phyloP scores from a whole-genome alignment of 92 coral and sea anemone species.

The Siderastrea siderea region DNA sequence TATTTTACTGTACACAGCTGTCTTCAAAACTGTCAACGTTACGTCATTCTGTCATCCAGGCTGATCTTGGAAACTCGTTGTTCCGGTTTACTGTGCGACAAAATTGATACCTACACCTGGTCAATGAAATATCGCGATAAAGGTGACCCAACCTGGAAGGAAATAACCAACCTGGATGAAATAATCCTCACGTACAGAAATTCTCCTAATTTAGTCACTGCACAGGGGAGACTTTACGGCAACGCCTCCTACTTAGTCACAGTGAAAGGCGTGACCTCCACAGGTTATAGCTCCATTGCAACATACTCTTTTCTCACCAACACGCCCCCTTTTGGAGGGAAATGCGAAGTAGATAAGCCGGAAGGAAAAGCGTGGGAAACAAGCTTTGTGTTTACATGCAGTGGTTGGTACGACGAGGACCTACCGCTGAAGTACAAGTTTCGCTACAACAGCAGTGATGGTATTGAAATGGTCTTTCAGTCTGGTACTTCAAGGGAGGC shows the following conservation, averaged over 20 bases:
- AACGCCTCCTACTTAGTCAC: conserved; percentile 74
- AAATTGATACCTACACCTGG: conserved; percentile 71
- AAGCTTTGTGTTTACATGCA: conserved; percentile 67
- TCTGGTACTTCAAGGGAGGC: conserved; percentile 62
- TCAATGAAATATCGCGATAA: conserved; percentile 34
- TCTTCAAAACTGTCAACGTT: conserved; percentile 70
- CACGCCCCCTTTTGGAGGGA: conserved; percentile 81
- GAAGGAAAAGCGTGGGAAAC: conserved; percentile 87
- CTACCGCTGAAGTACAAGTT: conserved; percentile 81
- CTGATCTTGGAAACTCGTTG: conserved; percentile 73
- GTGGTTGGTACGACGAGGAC: conserved; percentile 85
- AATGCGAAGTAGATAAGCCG: conserved; percentile 61
- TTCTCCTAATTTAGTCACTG: conserved; percentile 84
- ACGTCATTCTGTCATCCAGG: conserved; percentile 76
- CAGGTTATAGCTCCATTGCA: conserved; percentile 64
- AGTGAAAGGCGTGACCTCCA: conserved; percentile 65
- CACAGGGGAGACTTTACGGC: conserved; percentile 67
- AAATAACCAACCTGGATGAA: conserved; percentile 63
- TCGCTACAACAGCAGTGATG: conserved; percentile 76
- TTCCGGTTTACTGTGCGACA: conserved; percentile 71
- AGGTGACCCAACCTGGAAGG: conserved; percentile 49
- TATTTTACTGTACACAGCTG: conserved; percentile 57
- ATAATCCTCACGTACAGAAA: conserved; percentile 71
- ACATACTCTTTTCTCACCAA: conserved; percentile 72
- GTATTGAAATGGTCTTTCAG: conserved; percentile 83